Conservation (phyloP, 2,113 vertebrate genomes). For the Odontesthes bonariensis region DNA sequence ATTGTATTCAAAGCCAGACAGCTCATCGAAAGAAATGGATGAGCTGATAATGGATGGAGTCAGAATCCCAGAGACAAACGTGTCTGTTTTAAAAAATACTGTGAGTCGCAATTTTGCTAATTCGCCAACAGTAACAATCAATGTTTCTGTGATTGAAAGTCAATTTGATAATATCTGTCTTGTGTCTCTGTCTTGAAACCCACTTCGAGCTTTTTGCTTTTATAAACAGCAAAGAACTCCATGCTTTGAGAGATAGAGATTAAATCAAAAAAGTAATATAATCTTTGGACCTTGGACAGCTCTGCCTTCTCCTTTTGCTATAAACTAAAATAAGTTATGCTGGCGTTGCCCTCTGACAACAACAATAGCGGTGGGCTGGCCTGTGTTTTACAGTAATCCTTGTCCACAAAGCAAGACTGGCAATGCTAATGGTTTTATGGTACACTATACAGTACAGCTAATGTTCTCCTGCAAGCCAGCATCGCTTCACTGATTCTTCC, state of each 20-base stretch:
- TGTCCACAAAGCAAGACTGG: conserved; percentile 63
- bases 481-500: conserved; percentile 44
- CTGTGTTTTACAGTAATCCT: conserved; percentile 69
- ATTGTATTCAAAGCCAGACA: too few species aligned
- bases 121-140: background rate
- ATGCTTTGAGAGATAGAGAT: conserved; percentile 56
- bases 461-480: conserved; percentile 60
- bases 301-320: conserved; percentile 14
- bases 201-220: background rate
- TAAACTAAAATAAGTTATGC: conserved; percentile 57
- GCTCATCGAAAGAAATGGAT: too few species aligned
- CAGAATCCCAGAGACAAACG: too few species aligned
- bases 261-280: conserved; percentile 70
- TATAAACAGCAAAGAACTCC: conserved; percentile 48
- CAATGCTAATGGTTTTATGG: conserved; percentile 70
- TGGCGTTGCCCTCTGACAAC: conserved; percentile 55
- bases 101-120: too few species aligned
- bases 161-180: background rate
- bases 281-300: conserved; percentile 47
- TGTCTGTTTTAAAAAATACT: too few species aligned
- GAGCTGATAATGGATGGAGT: too few species aligned
- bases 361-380: conserved; percentile 62
- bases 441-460: conserved; percentile 59
- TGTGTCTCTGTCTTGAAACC: conserved; percentile 7
- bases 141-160: too few species aligned